Evolutionary conservation across 1,140 invertebrate genomes (phyloP), one percentile per base, ranked within the genome.

Genomic region (Aphaenogaster ashmeadi): DNA sequence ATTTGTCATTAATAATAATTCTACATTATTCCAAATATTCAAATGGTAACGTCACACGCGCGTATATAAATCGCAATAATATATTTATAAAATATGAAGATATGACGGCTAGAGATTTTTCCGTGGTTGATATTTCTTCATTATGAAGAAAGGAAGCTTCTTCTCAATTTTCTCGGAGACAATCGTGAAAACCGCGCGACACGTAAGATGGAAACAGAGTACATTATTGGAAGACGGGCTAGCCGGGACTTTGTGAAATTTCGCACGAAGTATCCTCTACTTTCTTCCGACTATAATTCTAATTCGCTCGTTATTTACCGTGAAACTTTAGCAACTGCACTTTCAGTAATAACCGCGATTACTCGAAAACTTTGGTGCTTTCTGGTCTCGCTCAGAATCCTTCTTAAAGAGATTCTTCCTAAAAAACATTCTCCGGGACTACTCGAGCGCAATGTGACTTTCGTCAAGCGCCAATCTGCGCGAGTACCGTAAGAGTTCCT

Each of bases 241-340:
- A 74, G 41, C 52, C 27, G 36, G 64, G 74, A 86, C 85, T 74
- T 74, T 38, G 56, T 54, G 69, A 78, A 74, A 87, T 74, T 79
- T 62, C 38, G 21, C 56, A 50, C 79, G 27, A 84, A 74, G 11
- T 62, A 67, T 60, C 41, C 47, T 33, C 66, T 80, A 80, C 88
- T 69, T 50, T 69, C 71, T 27, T 60, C 62, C 58, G 41, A 89
- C 79, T 44, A 84, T 89, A 88, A 90, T 90, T 89, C 88, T 88
- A 89, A 75, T 90, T 54, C 79, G 62, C 56, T 71, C 85, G 44
- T 89, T 90, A 90, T 84, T 90, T 89, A 89, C 85, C 58, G 66
- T 72, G 44, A 27, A 90, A 90, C 71, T 90, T 89, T 21, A 56
- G 41, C 50, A 88, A 89, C 60, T 79, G 77, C 58, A 58, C 71